A percentile compares a stretch with the other conserved stretches of the same genome.
Conservation (phyloP, 2,797 vertebrate species). For the Spinus olivaceus region DNA sequence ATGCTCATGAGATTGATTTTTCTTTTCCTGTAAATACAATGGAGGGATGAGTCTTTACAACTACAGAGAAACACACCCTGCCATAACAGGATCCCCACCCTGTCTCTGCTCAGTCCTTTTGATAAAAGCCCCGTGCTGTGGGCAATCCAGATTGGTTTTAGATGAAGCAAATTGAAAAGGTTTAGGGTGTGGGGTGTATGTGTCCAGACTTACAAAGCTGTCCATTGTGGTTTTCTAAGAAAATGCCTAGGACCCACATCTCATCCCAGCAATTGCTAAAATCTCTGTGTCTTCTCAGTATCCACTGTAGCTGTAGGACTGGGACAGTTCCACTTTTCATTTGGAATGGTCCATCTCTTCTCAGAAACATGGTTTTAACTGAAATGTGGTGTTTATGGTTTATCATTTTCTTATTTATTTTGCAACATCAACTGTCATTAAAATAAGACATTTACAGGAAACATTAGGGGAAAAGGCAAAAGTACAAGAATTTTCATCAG, state of each 20-base stretch:
- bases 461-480: not conserved
- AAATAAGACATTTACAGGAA: not conserved
- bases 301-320: not conserved
- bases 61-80: slow-evolving; percentile 30
- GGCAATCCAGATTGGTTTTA: not conserved
- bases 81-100: slow-evolving; percentile 25
- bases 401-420: slow-evolving; percentile 5
- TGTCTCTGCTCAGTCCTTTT: not conserved
- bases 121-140: not conserved
- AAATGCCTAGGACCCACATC: not conserved
- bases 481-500: not conserved
- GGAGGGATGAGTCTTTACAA: slow-evolving; percentile 37
- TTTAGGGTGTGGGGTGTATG: not conserved
- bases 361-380: not conserved
- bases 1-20: slow-evolving; percentile 41
- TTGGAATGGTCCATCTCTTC: not conserved
- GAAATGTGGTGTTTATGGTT: not conserved
- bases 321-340: not conserved
- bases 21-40: slow-evolving; percentile 64
- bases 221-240: not conserved
- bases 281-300: not conserved
- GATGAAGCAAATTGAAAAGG: not conserved
- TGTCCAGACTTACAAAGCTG: not conserved
- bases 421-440: not conserved
- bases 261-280: not conserved